Base-by-base conservation (phyloP, 2,888 invertebrate species). In the Stenolophus ochropezus region DNA sequence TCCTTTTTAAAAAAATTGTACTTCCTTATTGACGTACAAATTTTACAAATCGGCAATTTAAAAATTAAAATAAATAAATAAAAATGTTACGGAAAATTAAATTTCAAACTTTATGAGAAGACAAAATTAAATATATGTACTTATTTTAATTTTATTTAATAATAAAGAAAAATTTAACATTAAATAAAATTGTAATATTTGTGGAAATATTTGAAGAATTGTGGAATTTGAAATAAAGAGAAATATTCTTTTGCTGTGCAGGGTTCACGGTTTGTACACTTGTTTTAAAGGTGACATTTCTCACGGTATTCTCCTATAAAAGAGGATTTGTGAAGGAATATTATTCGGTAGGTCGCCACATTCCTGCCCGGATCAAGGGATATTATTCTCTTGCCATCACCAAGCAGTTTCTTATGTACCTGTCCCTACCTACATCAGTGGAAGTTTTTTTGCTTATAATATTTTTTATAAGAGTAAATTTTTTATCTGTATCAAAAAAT, bases 311-410 rank as follows among this genome's bases (percentile, higher is more conserved):
- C 42, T 42, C 20, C 27, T 61, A 33, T 76, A 33, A 61, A 77
- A 61, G 56, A 77, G 77, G 47, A 77, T 77, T 77, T 77, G 33
- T 23, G 77, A 77, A 77, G 47, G 47, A 77, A 77, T 77, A 77
- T 77, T 33, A 58, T 23, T 47, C 61, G 61, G 23, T 16, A 61
- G 61, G 47, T 61, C 47, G 47, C 42, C 61, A 56, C 11, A 61
- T 77, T 23, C 77, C 77, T 47, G 8, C 8, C 21, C 61, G 77
- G 61, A 77, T 77, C 61, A 77, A 73, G 27, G 73, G 14, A 42
- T 61, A 47, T 58, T 56, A 42, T 61, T 77, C 23, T 6, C 77
- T 42, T 42, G 33, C 61, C n/a, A n/a, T n/a, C n/a, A n/a, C n/a
- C 42, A 77, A 18, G 18, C 58, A 77, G 20, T 6, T n/a, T 18